Evolutionary conservation across 1,140 invertebrate genomes (phyloP), one percentile per base, ranked within the genome.

Genomic region (Phymastichus coffea): DNA sequence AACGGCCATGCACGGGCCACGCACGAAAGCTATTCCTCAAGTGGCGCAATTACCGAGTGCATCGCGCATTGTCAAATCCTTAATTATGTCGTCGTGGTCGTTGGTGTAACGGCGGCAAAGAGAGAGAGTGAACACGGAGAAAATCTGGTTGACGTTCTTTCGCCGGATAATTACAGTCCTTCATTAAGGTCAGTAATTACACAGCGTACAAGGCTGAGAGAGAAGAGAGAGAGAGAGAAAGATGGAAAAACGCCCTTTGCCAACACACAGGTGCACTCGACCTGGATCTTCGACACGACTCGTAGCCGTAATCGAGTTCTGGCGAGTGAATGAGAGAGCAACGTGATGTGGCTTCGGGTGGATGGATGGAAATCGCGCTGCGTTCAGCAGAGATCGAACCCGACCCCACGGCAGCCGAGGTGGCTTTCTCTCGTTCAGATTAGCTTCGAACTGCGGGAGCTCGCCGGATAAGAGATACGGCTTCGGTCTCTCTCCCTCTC

Each of bases 211-310:
- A 12, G 22, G 7, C 46, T 28, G 37, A 12, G 38, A 25, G 30
- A 30, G 26, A 15, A 19, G 25, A 44, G 28, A 44, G 23, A 46
- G 37, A 46, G 53, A 55, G 40, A 20, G 38, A 43, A 26, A 20
- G 25, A 20, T n/a, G n/a, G n/a, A 15, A 30, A 28, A 26, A 54
- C 4, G 25, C 2, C 43, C 10, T 17, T 25, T 41, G 15, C 28
- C 17, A 14, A 20, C 17, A 26, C 35, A 25, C 52, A 54, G 40
- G 52, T 43, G 43, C 30, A 51, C 57, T 58, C 57, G 57, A 58
- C 57, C 57, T 28, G 15, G 26, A 58, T 51, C 47, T 58, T 58
- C 44, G 48, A 52, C 57, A 58, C 40, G n/a, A n/a, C n/a, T 44
- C 14, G 37, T 33, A 41, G 8, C 3, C 8, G 14, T 44, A 58